Conservation (phyloP, 2,888 invertebrate species). For the Parnassius apollo region DNA sequence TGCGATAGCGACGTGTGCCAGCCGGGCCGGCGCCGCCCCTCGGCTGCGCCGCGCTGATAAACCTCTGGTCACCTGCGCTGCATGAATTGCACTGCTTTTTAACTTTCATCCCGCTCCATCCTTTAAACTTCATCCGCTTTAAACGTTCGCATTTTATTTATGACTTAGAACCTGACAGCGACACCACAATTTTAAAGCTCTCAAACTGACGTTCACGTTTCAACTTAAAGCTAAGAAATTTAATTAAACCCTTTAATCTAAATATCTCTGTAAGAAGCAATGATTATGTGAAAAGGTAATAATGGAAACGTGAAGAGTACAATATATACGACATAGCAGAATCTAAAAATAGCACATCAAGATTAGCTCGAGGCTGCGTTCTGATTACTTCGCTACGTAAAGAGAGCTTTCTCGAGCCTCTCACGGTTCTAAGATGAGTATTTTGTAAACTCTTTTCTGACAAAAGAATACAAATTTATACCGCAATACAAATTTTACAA, state of each 20-base stretch:
- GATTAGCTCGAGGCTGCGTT: conserved; percentile 72
- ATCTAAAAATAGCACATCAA: conserved; percentile 65
- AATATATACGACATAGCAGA: conserved; percentile 54
- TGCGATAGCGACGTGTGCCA: conserved; percentile 58
- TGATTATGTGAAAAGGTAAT: conserved; percentile 37
- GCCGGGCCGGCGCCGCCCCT: conserved; percentile 32
- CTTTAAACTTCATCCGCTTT: conserved; percentile 74
- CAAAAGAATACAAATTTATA: conserved; percentile 29
- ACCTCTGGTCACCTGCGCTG: conserved; percentile 77
- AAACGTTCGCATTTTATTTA: conserved; percentile 70
- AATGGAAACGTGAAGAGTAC: conserved; percentile 56
- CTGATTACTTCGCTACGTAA: conserved; percentile 69
- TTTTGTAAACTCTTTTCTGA: conserved; percentile 45
- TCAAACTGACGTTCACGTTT: neutral
- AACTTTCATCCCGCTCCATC: conserved; percentile 74
- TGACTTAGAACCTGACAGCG: conserved; percentile 69
- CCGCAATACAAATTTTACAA: conserved; percentile 19
- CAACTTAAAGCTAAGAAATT: conserved; percentile 12
- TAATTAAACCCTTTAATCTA: conserved; percentile 12
- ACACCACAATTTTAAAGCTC: conserved; percentile 34
- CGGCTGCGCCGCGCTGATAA: conserved; percentile 71
- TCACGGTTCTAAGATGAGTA: conserved; percentile 56
- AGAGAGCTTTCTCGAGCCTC: conserved; percentile 54
- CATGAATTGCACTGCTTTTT: conserved; percentile 79
- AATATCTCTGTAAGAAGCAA: conserved; percentile 8